Evolutionary conservation across 2,888 invertebrate genomes (phyloP).

Genomic region (Cataglyphis albicans): DNA sequence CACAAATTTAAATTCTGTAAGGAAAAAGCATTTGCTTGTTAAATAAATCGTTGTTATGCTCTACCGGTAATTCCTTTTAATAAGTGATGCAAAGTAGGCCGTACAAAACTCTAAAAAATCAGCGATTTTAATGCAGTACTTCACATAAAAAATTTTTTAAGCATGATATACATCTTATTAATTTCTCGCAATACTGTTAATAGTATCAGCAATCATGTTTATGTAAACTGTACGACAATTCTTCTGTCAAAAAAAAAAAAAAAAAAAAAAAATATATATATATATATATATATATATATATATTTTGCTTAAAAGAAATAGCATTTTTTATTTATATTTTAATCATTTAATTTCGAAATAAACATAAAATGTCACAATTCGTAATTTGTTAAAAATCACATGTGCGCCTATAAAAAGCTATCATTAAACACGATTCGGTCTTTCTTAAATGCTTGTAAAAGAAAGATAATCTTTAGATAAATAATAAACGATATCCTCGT

Average conservation of each 20-base stretch:
- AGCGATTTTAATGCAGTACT: slow-evolving; percentile 74
- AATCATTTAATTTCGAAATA: slow-evolving; percentile 57
- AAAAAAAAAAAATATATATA: not conserved
- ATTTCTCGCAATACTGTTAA: slow-evolving; percentile 43
- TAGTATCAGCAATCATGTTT: slow-evolving; percentile 41
- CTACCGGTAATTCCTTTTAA: slow-evolving; percentile 2
- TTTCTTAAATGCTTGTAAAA: slow-evolving; percentile 70
- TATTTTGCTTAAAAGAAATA: not conserved
- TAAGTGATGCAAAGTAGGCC: slow-evolving; percentile 31
- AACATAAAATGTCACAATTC: slow-evolving; percentile 58
- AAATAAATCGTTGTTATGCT: slow-evolving; percentile 27
- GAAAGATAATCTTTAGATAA: slow-evolving; percentile 69
- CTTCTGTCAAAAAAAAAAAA: slow-evolving; percentile 10
- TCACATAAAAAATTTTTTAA: slow-evolving; percentile 53
- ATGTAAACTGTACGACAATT: slow-evolving; percentile 36
- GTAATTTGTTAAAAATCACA: slow-evolving; percentile 50
- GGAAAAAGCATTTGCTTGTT: slow-evolving; percentile 25
- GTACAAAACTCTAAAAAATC: slow-evolving; percentile 23
- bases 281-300: slow-evolving; percentile 21
- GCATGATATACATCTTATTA: slow-evolving; percentile 41
- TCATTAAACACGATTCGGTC: slow-evolving; percentile 64
- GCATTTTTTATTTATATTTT: slow-evolving; percentile 20
- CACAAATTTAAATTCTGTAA: slow-evolving; percentile 26
- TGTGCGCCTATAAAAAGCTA: slow-evolving; percentile 52
- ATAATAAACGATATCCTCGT: slow-evolving; percentile 49